Evolutionary conservation across 2,113 vertebrate genomes (phyloP).

Genomic region (Athene noctua): DNA sequence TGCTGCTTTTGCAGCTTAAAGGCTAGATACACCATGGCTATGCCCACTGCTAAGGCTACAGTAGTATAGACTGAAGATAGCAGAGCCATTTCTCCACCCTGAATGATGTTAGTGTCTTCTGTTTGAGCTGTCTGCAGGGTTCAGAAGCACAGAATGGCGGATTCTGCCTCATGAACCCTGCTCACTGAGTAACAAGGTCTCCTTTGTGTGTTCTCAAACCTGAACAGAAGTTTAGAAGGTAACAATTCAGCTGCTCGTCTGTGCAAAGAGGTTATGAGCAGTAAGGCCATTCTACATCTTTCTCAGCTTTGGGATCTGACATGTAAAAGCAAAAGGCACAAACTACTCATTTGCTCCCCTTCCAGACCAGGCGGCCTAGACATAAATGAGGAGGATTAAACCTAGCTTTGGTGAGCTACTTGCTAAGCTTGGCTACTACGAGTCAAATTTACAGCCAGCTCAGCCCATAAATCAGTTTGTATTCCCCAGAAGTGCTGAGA

Average conservation of each 20-base stretch:
- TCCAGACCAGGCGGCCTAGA: neutral
- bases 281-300: neutral
- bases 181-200: neutral
- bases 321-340: neutral
- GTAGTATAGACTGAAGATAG: neutral
- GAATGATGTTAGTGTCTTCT: neutral
- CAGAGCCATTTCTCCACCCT: neutral
- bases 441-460: neutral
- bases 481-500: neutral
- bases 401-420: neutral
- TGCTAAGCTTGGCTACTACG: neutral
- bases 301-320: neutral
- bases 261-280: neutral
- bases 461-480: neutral
- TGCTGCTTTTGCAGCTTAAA: neutral
- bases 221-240: neutral
- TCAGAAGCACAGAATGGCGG: neutral
- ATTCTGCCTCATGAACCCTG: neutral
- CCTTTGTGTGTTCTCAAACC: neutral
- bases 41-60: neutral
- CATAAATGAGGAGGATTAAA: neutral
- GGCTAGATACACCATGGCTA: neutral
- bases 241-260: neutral
- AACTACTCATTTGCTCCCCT: neutral
- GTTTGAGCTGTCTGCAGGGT: neutral